Evolutionary conservation across 2,113 vertebrate genomes (phyloP), one percentile per base, ranked within the genome.

Genomic region (Bubo blakistoni): DNA sequence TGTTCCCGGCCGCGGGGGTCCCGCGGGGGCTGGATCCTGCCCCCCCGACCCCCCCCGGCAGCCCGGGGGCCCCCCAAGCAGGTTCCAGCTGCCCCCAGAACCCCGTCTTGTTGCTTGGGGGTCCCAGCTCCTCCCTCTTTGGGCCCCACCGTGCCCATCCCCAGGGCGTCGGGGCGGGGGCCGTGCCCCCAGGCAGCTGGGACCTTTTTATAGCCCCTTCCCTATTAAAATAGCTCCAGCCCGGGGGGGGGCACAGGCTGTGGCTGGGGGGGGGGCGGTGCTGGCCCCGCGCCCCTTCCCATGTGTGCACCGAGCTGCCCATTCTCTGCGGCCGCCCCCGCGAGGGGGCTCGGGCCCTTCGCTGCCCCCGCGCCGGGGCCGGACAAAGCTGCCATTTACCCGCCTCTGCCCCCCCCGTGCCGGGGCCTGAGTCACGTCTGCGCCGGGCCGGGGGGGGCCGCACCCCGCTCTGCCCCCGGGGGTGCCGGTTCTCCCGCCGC

Each of bases 141-240:
- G 52, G 61, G 51, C 88, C 71, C 40, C 13, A 2, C 54, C 2
- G 18, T n/a, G 55, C 81, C 81, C 73, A 36, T 65, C 49, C 40
- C 65, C 42, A 5, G 40, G 57, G 30, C 3, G 36, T 71, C 15
- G 19, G 67, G 81, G 74, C 74, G 73, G 74, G 74, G 92, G 74
- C 79, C 42, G 22, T 27, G 30, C 38, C 49, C 36, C 25, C 4
- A 6, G 42, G 18, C 90, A 91, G 82, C 82, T 91, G 81, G 52
- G 67, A 80, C 81, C 89, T 91, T 91, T 91, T 86, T 91, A 73
- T 91, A 91, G 67, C 67, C 82, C 52, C 67, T 80, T 85, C 81
- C 63, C 42, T 69, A 11, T 59, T 11, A 63, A 91, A 79, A 91
- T 91, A 91, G 81, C 88, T 71, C 25, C 7, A 17, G 24, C 7